phyloP scores from a whole-genome alignment of 2,888 invertebrate species.

The Netelia fuscicornis region DNA sequence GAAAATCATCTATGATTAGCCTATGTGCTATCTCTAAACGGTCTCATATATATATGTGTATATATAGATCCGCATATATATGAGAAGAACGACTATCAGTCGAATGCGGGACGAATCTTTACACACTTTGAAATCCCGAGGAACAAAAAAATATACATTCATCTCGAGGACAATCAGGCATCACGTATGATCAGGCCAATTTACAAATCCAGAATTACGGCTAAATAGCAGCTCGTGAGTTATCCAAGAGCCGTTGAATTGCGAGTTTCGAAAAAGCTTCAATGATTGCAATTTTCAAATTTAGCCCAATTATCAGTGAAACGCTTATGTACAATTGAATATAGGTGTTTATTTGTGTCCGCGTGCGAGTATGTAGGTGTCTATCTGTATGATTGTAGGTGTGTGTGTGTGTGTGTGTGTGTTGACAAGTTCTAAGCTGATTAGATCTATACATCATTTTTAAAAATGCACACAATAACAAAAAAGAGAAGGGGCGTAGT shows the following conservation, averaged over 20 bases:
- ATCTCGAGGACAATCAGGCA: conserved; percentile 41
- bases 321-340: conserved; percentile 78
- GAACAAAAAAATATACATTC: conserved; percentile 58
- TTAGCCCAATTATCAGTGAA: conserved; percentile 60
- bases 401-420: no score
- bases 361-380: no score
- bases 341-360: conserved; percentile 15
- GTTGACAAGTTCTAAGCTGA: conserved; percentile 40
- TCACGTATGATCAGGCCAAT: conserved; percentile 23
- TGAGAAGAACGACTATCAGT: conserved; percentile 32
- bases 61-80: conserved; percentile 9
- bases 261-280: conserved; percentile 43
- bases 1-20: conserved; percentile 41
- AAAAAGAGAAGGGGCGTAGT: not conserved
- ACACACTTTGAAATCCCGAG: conserved; percentile 47
- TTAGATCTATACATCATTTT: conserved; percentile 23
- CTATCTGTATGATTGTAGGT: no score
- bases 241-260: conserved; percentile 1
- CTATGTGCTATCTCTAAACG: conserved; percentile 31
- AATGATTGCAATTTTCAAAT: conserved; percentile 64
- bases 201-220: conserved; percentile 18
- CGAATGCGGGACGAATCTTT: conserved; percentile 48
- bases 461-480: conserved; percentile 14
- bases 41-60: conserved; percentile 4
- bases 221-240: conserved; percentile 13